Conservation (phyloP, 2,888 invertebrate species). For the Apodemia hepburni region DNA sequence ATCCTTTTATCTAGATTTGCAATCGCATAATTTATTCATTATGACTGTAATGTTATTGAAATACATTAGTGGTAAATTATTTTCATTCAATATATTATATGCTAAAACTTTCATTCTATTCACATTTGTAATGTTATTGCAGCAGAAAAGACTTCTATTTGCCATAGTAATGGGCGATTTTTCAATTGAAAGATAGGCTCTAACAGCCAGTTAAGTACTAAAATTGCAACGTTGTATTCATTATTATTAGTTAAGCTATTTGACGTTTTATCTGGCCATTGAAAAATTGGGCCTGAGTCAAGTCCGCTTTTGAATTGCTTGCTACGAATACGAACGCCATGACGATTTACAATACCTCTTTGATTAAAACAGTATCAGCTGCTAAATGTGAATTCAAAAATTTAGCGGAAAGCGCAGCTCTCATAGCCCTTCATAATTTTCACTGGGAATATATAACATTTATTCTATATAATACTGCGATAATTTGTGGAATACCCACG, state of each 20-base stretch:
- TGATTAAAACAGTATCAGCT: constrained; percentile 12
- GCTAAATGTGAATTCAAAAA: constrained; percentile 31
- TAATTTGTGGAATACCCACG: constrained; percentile 42
- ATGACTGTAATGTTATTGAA: background rate
- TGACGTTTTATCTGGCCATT: too few relatives aligned
- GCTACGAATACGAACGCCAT: constrained; percentile 18
- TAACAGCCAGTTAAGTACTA: too few relatives aligned
- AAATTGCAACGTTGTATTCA: too few relatives aligned
- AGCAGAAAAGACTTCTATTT: background rate
- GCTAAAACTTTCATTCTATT: background rate
- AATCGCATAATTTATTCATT: background rate
- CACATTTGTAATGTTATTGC: background rate
- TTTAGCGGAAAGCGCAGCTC: constrained; percentile 47
- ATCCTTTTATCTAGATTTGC: too few relatives aligned
- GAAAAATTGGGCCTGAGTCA: too few relatives aligned
- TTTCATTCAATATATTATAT: background rate
- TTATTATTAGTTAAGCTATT: too few relatives aligned
- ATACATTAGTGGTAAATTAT: background rate
- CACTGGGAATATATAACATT: constrained; percentile 52
- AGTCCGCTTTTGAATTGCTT: background rate
- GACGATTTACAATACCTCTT: constrained; percentile 22
- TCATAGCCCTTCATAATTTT: constrained; percentile 53
- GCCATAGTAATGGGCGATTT: background rate
- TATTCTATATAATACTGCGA: constrained; percentile 49
- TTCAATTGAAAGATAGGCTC: too few relatives aligned